Base-by-base conservation (phyloP, 1,140 invertebrate genomes). In the Ephestia elutella region DNA sequence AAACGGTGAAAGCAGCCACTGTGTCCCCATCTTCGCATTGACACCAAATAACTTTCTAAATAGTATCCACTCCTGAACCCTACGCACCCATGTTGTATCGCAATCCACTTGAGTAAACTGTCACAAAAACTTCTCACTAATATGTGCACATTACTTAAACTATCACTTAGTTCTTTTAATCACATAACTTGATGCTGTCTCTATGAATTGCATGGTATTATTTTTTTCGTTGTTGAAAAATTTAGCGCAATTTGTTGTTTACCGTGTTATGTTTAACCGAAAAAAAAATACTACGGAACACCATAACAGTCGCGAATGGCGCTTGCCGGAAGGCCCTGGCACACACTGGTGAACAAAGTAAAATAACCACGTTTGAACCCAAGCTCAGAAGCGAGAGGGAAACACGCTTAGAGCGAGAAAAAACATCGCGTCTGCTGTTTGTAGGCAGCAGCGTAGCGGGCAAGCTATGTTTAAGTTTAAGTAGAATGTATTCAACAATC, bases 1-100 rank as follows among this genome's bases (percentile, higher is more conserved):
- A 73, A 83, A 76, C 68, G 78, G 84, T 79, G 80, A 85, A 82
- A 87, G 84, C 80, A 80, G 69, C 72, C 77, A 68, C 65, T 75
- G 70, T 70, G 67, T 71, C 72, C 71, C 76, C 84, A 87, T 87
- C 72, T 72, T 20, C 28, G 20, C 32, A 54, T 17, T 72, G 73
- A 57, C 63, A 67, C 66, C 68, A 63, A 54, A 56, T 59, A 75
- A 84, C 82, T 87, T 85, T 87, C 82, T 84, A 79, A 70, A 73
- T 65, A 76, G 0, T 2, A 44, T 66, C 63, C 55, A 59, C 54
- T 44, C 67, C 58, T 63, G 72, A 71, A 73, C 73, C 60, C 70
- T 82, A 82, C 48, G 70, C 71, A 56, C 73, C 76, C 78, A 80
- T 82, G 57, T 75, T 78, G 56, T 55, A 56, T 25, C 49, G 9